Percentiles rank a stretch among this genome's conserved stretches.
phyloP scores from a whole-genome alignment of 2,797 vertebrate species.

The Hybognathus amarus region DNA sequence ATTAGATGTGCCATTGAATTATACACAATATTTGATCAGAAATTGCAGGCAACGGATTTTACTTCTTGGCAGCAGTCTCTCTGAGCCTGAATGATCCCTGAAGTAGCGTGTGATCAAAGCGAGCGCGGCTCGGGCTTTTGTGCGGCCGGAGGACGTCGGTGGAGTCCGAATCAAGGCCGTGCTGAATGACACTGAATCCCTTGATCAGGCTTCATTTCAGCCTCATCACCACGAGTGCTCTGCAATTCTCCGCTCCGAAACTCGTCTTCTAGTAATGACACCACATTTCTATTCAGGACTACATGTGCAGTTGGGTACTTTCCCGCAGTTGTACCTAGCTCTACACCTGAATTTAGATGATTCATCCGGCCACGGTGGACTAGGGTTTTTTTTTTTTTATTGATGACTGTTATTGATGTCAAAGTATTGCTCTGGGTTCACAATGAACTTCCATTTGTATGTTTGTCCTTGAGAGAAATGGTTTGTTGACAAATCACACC shows the following conservation, averaged over 20 bases:
- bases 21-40: constrained; percentile 43
- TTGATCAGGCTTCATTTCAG: constrained; percentile 47
- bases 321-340: not conserved
- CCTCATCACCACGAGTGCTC: constrained; percentile 40
- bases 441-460: constrained; percentile 24
- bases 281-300: constrained; percentile 28
- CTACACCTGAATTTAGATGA: constrained; percentile 26
- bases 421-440: not conserved
- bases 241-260: constrained; percentile 17
- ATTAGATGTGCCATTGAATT: constrained; percentile 33
- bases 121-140: constrained; percentile 9
- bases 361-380: not conserved
- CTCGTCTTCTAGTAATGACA: not conserved
- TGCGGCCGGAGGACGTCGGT: constrained; percentile 15
- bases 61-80: not conserved
- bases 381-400: constrained; percentile 23
- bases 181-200: constrained; percentile 40
- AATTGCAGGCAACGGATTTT: constrained; percentile 37
- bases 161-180: not conserved
- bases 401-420: constrained; percentile 34
- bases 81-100: constrained; percentile 28
- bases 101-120: constrained; percentile 46
- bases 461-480: constrained; percentile 10
- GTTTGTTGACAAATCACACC: not conserved
- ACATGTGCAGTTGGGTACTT: not conserved